Conservation (phyloP, 2,888 invertebrate species). For the Eustalomyia histrio region DNA sequence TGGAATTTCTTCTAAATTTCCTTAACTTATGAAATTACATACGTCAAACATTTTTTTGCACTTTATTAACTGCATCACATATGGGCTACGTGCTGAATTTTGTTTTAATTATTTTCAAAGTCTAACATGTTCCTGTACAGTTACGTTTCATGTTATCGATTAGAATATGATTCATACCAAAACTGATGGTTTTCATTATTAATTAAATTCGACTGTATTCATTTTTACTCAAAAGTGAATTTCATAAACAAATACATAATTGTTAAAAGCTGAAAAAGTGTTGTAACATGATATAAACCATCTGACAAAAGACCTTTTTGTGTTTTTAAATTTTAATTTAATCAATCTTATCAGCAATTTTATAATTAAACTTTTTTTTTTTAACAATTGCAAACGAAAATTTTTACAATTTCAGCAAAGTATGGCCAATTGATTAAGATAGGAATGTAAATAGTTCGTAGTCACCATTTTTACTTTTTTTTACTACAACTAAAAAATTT, state of each 20-base stretch:
- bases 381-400: neutral
- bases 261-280: neutral
- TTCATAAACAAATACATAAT: no score
- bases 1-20: slow-evolving; percentile 1
- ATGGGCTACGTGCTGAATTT: slow-evolving; percentile 17
- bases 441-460: no score
- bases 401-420: no score
- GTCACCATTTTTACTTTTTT: no score
- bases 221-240: no score
- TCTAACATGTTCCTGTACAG: slow-evolving; percentile 5
- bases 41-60: slow-evolving; percentile 1
- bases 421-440: no score
- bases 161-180: slow-evolving; percentile 2
- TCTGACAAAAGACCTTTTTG: slow-evolving; percentile 40
- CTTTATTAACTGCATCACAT: neutral
- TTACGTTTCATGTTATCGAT: neutral
- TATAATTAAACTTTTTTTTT: neutral
- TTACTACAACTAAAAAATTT: no score
- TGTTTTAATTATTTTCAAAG: neutral
- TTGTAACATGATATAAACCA: slow-evolving; percentile 16
- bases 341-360: slow-evolving; percentile 29
- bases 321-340: slow-evolving; percentile 18
- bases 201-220: neutral
- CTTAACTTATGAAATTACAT: slow-evolving; percentile 13
- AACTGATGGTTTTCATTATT: neutral